Base-by-base conservation (phyloP, 2,888 invertebrate species). In the Acrobasis suavella region DNA sequence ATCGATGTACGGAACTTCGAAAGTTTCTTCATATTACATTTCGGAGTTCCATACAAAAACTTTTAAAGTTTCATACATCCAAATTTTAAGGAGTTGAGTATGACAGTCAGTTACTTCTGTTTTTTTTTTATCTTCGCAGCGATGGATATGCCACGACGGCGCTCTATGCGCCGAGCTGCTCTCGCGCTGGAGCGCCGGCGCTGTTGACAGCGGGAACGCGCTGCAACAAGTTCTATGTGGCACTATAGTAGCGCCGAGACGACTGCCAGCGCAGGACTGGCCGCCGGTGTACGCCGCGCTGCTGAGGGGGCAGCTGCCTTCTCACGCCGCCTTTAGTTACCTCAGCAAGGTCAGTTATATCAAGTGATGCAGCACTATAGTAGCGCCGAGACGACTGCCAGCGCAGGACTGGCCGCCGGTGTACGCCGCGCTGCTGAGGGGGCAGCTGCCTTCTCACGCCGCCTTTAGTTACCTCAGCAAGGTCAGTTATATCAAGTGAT, bases 401-500 rank as follows among this genome's bases (percentile, higher is more conserved):
- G 49, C 69, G 42, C 15, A 59, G 0, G 71, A 72, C 61, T 80
- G 80, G 80, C 72, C 78, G 0, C 55, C 58, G 0, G 69, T 90
- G 1, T 89, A 89, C 70, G 56, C 50, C 10, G 76, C 83, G 0
- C 65, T 90, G 64, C 67, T 89, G 56, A 61, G 67, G 2, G 64
- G 80, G 2, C 61, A 63, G 9, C 72, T 83, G 39, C 81, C 85
- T 0, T 70, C 81, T 14, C 81, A 86, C 52, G 75, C 76, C 0
- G 65, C 77, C 9, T 91, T 91, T 72, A 90, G 90, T 69, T 85
- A 80, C 62, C 69, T 91, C 6, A 89, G 89, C 6, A 87, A 85
- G 83, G 91, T 90, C 55, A 63, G 67, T 60, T 16, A 3, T 8
- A 15, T 14, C 42, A 6, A 17, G 12, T 12, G 42, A 63, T 80